Evolutionary conservation across 2,888 invertebrate species (phyloP).

Genomic region (Drosophila kambysellisi): DNA sequence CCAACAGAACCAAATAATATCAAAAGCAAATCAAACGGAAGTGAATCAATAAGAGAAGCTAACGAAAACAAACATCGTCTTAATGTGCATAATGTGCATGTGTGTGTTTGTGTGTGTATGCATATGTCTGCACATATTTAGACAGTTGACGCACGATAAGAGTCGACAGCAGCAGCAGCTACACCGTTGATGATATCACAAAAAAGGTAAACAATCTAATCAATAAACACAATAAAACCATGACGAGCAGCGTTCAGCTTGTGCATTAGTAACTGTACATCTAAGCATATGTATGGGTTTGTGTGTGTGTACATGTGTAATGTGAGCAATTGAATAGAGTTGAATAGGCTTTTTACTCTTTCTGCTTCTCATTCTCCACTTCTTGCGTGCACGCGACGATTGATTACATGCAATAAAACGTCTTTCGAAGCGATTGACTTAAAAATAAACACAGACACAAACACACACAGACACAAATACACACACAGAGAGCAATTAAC

Average conservation of each 20-base stretch:
- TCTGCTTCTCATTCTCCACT: not conserved
- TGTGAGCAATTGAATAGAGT: slow-evolving; percentile 51
- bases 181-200: slow-evolving; percentile 71
- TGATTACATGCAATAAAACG: slow-evolving; percentile 78
- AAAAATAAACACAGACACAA: slow-evolving; percentile 69
- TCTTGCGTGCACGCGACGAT: slow-evolving; percentile 68
- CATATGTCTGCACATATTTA: slow-evolving; percentile 52
- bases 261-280: slow-evolving; percentile 3
- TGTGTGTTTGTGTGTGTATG: slow-evolving; percentile 23
- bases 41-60: slow-evolving; percentile 63
- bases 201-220: slow-evolving; percentile 79
- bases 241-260: slow-evolving; percentile 46
- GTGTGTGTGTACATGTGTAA: slow-evolving; percentile 18
- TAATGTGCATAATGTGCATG: slow-evolving; percentile 16
- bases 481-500: slow-evolving; percentile 52
- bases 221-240: slow-evolving; percentile 72
- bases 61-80: slow-evolving; percentile 21
- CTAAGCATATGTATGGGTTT: slow-evolving; percentile 18
- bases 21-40: slow-evolving; percentile 65
- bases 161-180: slow-evolving; percentile 25
- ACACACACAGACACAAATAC: slow-evolving; percentile 14
- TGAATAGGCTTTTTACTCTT: slow-evolving; percentile 31
- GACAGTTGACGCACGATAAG: slow-evolving; percentile 77
- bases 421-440: slow-evolving; percentile 76
- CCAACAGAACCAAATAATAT: slow-evolving; percentile 32